Evolutionary conservation across 1,140 invertebrate species (phyloP).

Genomic region (Drosophila truncata): DNA sequence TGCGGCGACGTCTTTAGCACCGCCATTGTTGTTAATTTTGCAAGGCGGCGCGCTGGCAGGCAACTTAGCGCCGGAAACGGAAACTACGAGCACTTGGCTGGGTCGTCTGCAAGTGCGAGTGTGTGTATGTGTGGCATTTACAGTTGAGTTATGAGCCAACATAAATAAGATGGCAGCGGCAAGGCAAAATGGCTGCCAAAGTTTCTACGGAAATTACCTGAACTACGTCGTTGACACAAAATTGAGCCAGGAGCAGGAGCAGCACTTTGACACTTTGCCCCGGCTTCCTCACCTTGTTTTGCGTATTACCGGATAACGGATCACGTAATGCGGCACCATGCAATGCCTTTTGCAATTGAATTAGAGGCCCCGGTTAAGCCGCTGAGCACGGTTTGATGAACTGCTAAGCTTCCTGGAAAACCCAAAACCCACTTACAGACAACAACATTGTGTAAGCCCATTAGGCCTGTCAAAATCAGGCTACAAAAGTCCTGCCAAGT

Average conservation of each 20-base stretch:
- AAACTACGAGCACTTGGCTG: constrained; percentile 78
- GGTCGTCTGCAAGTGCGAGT: constrained; percentile 6
- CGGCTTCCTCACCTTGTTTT: constrained; percentile 7
- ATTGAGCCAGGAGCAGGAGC: constrained; percentile 59
- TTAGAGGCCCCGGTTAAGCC: constrained; percentile 21
- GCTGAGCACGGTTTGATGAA: constrained; percentile 43
- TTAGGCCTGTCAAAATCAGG: constrained; percentile 71
- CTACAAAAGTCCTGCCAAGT: constrained; percentile 7
- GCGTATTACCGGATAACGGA: constrained; percentile 24
- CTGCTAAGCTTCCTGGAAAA: constrained; percentile 38
- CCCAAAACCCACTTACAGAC: constrained; percentile 37
- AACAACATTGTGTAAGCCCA: constrained; percentile 57
- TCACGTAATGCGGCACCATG: constrained; percentile 31
- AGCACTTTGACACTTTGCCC: constrained; percentile 53
- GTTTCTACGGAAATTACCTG: constrained; percentile 77
- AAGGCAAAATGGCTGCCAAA: constrained; percentile 74
- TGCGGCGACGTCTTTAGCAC: constrained; percentile 74
- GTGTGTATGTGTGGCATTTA: constrained; percentile 63
- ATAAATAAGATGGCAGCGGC: constrained; percentile 80
- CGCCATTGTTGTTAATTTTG: constrained; percentile 83
- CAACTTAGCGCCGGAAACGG: constrained; percentile 77
- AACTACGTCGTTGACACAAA: constrained; percentile 79
- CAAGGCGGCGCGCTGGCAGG: constrained; percentile 53
- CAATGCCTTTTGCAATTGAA: constrained; percentile 36
- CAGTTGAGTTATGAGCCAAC: constrained; percentile 80